Conservation (phyloP, 2,888 invertebrate genomes). For the Athrips mouffetella region DNA sequence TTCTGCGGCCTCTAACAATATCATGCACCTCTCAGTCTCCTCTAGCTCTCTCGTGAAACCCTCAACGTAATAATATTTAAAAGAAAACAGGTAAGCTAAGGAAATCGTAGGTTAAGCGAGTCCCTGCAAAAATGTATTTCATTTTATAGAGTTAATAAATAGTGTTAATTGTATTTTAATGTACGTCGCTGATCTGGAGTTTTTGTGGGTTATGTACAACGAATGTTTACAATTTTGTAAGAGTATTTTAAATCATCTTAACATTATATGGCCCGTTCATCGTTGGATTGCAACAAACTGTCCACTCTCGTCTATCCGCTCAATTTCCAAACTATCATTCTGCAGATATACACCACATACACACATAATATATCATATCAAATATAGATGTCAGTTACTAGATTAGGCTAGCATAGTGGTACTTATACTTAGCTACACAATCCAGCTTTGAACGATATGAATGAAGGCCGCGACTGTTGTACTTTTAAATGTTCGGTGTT, state of each 20-base stretch:
- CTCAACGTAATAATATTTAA: constrained; percentile 30
- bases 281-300: constrained; percentile 23
- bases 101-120: constrained; percentile 42
- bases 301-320: constrained; percentile 15
- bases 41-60: constrained; percentile 36
- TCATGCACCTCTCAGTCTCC: constrained; percentile 35
- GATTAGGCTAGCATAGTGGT: background rate
- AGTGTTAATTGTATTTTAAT: constrained; percentile 31
- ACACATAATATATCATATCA: no score
- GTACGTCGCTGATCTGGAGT: constrained; percentile 30
- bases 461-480: constrained; percentile 22
- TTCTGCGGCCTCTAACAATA: no score
- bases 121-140: constrained; percentile 66
- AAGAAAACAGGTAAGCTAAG: constrained; percentile 67
- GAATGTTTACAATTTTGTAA: constrained; percentile 42
- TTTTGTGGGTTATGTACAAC: constrained; percentile 65
- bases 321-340: background rate
- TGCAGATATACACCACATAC: no score
- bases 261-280: constrained; percentile 16
- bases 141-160: constrained; percentile 54
- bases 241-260: constrained; percentile 6
- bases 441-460: constrained; percentile 28
- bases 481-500: constrained; percentile 36
- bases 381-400: background rate
- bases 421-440: constrained; percentile 6